A percentile compares a stretch with the other conserved stretches of the same genome.
Evolutionary conservation across 2,113 vertebrate species (phyloP).

Genomic region (Reinhardtius hippoglossoides): DNA sequence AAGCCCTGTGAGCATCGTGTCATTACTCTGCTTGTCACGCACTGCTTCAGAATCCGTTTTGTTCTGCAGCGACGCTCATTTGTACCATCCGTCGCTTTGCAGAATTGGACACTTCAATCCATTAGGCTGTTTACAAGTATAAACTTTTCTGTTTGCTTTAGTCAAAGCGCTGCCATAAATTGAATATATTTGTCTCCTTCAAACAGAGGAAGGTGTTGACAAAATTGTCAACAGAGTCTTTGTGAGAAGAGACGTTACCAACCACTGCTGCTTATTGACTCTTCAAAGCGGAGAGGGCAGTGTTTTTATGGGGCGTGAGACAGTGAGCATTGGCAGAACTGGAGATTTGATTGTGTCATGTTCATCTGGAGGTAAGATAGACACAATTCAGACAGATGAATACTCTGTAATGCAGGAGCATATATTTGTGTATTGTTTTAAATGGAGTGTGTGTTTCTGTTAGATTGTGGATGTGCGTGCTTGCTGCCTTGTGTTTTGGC

Average conservation of each 20-base stretch:
- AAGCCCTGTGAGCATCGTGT: slow-evolving; percentile 62
- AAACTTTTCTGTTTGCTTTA: slow-evolving; percentile 61
- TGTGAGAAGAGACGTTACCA: slow-evolving; percentile 34
- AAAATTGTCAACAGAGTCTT: slow-evolving; percentile 58
- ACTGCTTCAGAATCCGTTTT: slow-evolving; percentile 57
- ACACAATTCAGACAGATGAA: background rate
- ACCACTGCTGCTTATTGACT: slow-evolving; percentile 57
- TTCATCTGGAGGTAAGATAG: slow-evolving; percentile 34
- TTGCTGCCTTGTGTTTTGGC: background rate
- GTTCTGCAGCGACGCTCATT: slow-evolving; percentile 61
- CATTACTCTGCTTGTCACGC: slow-evolving; percentile 71
- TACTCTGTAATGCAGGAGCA: background rate
- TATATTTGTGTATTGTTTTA: background rate
- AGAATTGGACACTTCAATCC: slow-evolving; percentile 67
- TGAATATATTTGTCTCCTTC: slow-evolving; percentile 66
- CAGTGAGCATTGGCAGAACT: slow-evolving; percentile 6
- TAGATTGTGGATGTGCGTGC: background rate
- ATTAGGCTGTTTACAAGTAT: slow-evolving; percentile 67
- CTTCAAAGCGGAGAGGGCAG: slow-evolving; percentile 20
- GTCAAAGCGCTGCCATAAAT: slow-evolving; percentile 59
- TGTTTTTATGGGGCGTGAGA: slow-evolving; percentile 23
- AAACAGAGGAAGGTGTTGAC: slow-evolving; percentile 54
- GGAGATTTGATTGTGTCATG: background rate
- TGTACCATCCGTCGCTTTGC: slow-evolving; percentile 48
- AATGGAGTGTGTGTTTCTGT: background rate